Conservation (phyloP, 2,888 invertebrate genomes). For the Tinea trinotella region DNA sequence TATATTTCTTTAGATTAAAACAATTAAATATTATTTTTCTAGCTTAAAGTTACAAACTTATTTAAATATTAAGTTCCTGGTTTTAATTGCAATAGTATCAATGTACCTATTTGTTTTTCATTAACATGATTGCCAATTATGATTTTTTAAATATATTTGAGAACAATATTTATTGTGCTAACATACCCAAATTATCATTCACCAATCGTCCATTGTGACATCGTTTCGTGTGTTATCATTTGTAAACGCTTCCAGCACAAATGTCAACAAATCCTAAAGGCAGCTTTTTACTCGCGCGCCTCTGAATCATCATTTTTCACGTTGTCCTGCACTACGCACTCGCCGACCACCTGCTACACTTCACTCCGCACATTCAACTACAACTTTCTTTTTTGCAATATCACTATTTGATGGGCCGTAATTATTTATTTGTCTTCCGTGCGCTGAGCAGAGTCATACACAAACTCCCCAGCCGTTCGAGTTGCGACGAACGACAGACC, state of each 20-base stretch:
- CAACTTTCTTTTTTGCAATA: conserved; percentile 33
- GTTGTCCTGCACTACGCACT: conserved; percentile 23
- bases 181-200: conserved; percentile 24
- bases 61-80: no score
- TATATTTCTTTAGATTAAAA: no score
- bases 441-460: neutral
- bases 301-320: conserved; percentile 60
- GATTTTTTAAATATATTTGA: neutral
- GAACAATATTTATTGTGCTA: no score
- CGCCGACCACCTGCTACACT: conserved; percentile 64
- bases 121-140: neutral
- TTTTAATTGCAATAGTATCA: no score
- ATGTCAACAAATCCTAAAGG: conserved; percentile 70
- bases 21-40: no score
- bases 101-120: no score
- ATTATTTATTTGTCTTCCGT: conserved; percentile 2
- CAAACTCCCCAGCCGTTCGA: conserved; percentile 26
- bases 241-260: conserved; percentile 61
- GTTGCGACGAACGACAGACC: conserved; percentile 38
- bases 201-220: conserved; percentile 65
- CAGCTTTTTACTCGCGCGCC: conserved; percentile 70
- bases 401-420: conserved; percentile 4
- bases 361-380: conserved; percentile 44
- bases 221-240: conserved; percentile 55
- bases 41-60: no score